Evolutionary conservation across 1,140 invertebrate species (phyloP).

Genomic region (Cydia fagiglandana): DNA sequence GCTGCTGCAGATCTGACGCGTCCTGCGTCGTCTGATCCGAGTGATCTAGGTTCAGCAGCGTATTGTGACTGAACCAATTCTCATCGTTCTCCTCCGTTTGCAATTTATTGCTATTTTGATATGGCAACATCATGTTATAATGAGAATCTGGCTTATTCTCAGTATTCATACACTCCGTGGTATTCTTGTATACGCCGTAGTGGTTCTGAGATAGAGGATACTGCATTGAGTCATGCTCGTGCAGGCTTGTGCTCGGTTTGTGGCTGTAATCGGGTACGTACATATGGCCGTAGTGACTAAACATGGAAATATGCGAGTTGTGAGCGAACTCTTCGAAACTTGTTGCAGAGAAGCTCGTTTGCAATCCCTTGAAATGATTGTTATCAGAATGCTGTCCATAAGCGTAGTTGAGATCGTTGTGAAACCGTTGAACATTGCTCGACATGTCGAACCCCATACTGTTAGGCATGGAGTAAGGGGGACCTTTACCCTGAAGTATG

Average conservation of each 20-base stretch:
- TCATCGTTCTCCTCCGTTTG: conserved; percentile 78
- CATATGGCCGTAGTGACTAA: conserved; percentile 79
- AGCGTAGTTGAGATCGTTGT: conserved; percentile 73
- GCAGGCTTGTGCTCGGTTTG: conserved; percentile 58
- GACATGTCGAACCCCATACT: conserved; percentile 62
- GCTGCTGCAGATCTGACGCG: conserved; percentile 81
- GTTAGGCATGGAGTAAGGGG: conserved; percentile 58
- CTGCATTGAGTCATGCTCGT: conserved; percentile 59
- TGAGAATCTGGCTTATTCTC: conserved; percentile 75
- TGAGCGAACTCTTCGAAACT: conserved; percentile 81
- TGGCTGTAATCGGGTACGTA: conserved; percentile 74
- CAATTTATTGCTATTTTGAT: conserved; percentile 83
- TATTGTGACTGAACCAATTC: conserved; percentile 75
- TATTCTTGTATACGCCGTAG: conserved; percentile 72
- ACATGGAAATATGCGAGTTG: conserved; percentile 77
- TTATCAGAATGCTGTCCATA: conserved; percentile 66
- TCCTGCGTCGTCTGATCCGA: conserved; percentile 82
- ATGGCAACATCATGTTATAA: conserved; percentile 80
- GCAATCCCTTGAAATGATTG: conserved; percentile 64
- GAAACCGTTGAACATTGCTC: conserved; percentile 69
- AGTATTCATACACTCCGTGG: conserved; percentile 56
- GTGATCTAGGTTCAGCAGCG: conserved; percentile 64
- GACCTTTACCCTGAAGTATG: conserved; percentile 71
- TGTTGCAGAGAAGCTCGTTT: conserved; percentile 74
- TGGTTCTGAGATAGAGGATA: conserved; percentile 63